A percentile compares a stretch with the other conserved stretches of the same genome.
phyloP scores from a whole-genome alignment of 2,113 vertebrate genomes.

The Gopherus evgoodei region DNA sequence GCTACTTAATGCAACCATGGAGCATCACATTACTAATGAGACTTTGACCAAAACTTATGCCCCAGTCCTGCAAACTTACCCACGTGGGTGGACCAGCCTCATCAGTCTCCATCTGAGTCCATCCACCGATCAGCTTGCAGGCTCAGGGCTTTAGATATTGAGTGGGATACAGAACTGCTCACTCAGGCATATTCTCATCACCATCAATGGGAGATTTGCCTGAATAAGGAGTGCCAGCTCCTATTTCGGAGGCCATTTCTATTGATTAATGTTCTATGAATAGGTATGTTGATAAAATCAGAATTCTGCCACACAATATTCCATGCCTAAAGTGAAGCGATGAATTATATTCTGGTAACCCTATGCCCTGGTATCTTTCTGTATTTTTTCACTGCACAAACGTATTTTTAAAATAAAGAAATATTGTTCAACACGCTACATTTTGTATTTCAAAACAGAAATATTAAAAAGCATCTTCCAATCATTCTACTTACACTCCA shows the following conservation, averaged over 20 bases:
- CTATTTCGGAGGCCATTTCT: not conserved
- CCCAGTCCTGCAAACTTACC: not conserved
- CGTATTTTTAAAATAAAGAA: not conserved
- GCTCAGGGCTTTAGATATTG: not conserved
- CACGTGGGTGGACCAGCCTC: not conserved
- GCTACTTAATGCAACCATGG: rapidly evolving
- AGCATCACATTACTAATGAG: not conserved
- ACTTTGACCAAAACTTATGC: not conserved
- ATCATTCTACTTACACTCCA: not conserved
- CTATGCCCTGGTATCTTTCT: not conserved
- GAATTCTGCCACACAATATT: not conserved
- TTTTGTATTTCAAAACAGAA: not conserved
- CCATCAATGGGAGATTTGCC: not conserved
- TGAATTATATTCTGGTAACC: not conserved
- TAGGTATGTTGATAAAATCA: not conserved
- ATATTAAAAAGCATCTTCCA: not conserved
- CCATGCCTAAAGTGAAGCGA: not conserved
- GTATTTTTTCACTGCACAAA: not conserved
- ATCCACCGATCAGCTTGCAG: not conserved
- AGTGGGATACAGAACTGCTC: not conserved
- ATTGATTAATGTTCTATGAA: not conserved
- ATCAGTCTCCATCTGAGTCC: not conserved
- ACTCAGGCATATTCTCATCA: not conserved
- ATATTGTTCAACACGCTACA: rapidly evolving
- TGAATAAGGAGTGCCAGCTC: not conserved